Conservation (phyloP, 2,113 vertebrate species). For the Xyliphius kryptos region DNA sequence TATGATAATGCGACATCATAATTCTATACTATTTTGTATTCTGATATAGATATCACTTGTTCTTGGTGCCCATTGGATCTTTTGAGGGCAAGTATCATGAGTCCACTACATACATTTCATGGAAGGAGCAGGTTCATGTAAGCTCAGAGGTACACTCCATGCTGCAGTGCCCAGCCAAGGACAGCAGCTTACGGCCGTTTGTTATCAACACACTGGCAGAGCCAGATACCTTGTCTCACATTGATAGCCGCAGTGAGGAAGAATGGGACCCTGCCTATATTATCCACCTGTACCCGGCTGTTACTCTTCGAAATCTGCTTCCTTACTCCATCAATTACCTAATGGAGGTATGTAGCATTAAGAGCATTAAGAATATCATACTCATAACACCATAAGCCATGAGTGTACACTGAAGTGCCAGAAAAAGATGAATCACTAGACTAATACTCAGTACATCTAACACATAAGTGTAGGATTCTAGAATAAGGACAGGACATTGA, state of each 20-base stretch:
- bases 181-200: constrained; percentile 71
- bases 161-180: constrained; percentile 59
- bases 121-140: constrained; percentile 87
- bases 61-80: constrained; percentile 68
- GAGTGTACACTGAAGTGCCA: no score
- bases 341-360: constrained; percentile 91
- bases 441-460: no score
- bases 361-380: no score
- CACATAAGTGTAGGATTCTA: no score
- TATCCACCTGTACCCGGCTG: constrained; percentile 80
- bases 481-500: no score
- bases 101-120: constrained; percentile 80
- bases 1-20: no score
- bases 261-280: constrained; percentile 92
- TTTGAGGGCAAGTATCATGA: constrained; percentile 65
- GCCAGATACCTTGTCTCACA: constrained; percentile 76
- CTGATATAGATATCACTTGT: constrained; percentile 75
- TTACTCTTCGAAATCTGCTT: constrained; percentile 81
- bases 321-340: constrained; percentile 84
- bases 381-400: no score
- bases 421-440: no score
- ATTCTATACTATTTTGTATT: background rate
- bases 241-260: constrained; percentile 64
- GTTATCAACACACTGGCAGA: constrained; percentile 75
- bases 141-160: constrained; percentile 69